Conservation (phyloP, 2,113 vertebrate genomes). For the Rhinoderma darwinii region DNA sequence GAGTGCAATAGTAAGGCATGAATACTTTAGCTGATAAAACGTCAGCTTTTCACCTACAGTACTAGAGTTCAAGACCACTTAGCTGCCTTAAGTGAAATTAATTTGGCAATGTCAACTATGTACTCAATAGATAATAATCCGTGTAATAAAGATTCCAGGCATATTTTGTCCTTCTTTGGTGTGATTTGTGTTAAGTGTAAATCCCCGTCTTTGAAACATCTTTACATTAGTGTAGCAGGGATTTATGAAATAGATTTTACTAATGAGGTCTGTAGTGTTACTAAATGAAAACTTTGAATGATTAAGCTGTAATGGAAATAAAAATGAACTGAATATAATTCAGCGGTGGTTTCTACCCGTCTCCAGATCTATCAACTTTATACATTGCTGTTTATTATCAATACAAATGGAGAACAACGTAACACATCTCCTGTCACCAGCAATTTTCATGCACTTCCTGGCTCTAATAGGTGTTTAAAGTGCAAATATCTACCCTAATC, state of each 20-base stretch:
- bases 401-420: not conserved
- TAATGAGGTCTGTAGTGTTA: conserved; percentile 49
- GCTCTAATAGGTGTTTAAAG: no score
- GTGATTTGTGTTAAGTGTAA: conserved; percentile 56
- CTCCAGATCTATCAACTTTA: not conserved
- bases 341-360: not conserved
- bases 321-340: not conserved
- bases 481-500: no score
- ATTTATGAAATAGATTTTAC: conserved; percentile 53
- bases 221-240: conserved; percentile 48
- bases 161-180: conserved; percentile 71
- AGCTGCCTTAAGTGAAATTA: conserved; percentile 77
- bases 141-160: conserved; percentile 66
- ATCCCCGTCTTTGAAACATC: conserved; percentile 42
- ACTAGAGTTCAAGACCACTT: conserved; percentile 72
- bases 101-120: conserved; percentile 76
- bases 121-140: conserved; percentile 75
- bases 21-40: conserved; percentile 75
- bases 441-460: no score
- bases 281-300: not conserved
- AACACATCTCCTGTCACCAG: not conserved
- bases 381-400: not conserved
- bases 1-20: conserved; percentile 63
- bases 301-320: conserved; percentile 4
- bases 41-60: conserved; percentile 73